A percentile compares a stretch with the other conserved stretches of the same genome.
phyloP scores from a whole-genome alignment of 1,140 invertebrate genomes.

The Lethocerus indicus region DNA sequence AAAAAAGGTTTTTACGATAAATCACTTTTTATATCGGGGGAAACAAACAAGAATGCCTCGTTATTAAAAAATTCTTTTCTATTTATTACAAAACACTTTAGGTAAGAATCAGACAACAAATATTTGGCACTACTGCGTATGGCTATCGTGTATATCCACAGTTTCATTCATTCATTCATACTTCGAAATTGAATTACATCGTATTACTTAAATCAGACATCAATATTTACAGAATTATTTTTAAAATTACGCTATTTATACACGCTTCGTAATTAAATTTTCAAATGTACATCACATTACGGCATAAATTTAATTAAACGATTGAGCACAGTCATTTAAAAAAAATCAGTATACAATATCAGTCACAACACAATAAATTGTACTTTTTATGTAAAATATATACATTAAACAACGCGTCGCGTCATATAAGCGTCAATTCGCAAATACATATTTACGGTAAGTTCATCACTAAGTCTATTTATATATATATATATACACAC shows the following conservation, averaged over 20 bases:
- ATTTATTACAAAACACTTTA: too few relatives aligned
- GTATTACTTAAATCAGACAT: too few relatives aligned
- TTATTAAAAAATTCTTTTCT: too few relatives aligned
- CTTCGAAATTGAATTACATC: too few relatives aligned
- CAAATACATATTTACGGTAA: neutral
- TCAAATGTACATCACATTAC: conserved; percentile 3
- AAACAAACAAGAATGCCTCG: too few relatives aligned
- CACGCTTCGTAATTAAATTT: conserved; percentile 1
- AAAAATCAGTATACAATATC: conserved; percentile 7
- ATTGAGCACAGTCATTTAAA: conserved; percentile 10
- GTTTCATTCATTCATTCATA: too few relatives aligned
- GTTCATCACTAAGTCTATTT: neutral
- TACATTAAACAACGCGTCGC: neutral
- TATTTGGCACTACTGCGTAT: conserved; percentile 19
- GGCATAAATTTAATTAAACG: conserved; percentile 2
- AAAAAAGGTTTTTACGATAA: too few relatives aligned
- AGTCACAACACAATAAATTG: conserved; percentile 8
- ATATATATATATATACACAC: conserved; percentile 3
- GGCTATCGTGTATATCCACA: conserved; percentile 13
- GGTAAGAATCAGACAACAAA: conserved; percentile 11
- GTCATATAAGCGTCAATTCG: neutral
- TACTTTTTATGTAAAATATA: conserved; percentile 2
- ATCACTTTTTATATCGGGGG: too few relatives aligned
- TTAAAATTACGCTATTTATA: conserved; percentile 2
- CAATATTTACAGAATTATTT: too few relatives aligned